Conservation (phyloP, 2,113 vertebrate species). For the Salvelinus sp. region DNA sequence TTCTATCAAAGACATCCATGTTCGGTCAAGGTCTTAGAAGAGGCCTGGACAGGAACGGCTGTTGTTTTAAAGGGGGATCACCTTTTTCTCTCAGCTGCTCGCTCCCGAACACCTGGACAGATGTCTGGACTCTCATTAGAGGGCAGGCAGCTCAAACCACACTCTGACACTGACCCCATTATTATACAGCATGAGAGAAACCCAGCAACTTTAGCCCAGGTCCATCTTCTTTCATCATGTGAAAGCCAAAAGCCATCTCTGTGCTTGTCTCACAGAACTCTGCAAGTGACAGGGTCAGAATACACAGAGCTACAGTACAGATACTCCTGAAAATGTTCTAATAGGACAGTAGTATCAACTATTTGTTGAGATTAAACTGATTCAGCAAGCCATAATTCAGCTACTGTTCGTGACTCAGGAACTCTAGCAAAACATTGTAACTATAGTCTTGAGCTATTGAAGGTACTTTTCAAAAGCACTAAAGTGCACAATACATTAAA, state of each 20-base stretch:
- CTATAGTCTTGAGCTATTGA: constrained; percentile 17
- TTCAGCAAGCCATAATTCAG: not conserved
- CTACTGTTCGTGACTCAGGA: not conserved
- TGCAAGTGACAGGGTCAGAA: not conserved
- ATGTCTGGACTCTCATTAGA: constrained; percentile 9
- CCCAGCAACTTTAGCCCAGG: not conserved
- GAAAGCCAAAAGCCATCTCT: not conserved
- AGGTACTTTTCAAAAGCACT: constrained; percentile 14
- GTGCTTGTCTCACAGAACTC: constrained; percentile 20
- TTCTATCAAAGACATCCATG: constrained; percentile 38
- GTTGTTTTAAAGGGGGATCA: not conserved
- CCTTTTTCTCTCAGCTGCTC: not conserved
- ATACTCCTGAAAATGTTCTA: not conserved
- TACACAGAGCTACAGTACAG: not conserved
- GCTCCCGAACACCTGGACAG: not conserved
- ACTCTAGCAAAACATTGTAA: not conserved
- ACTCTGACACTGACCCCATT: constrained; percentile 3
- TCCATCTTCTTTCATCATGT: not conserved
- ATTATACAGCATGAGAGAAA: constrained; percentile 13
- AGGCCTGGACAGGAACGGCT: constrained; percentile 23
- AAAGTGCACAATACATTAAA: constrained; percentile 20
- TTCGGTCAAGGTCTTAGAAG: constrained; percentile 22
- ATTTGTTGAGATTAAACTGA: not conserved
- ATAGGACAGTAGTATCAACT: not conserved
- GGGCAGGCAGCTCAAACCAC: constrained; percentile 5